phyloP scores from a whole-genome alignment of 2,888 invertebrate species.

The Cryptocephalus moraei region DNA sequence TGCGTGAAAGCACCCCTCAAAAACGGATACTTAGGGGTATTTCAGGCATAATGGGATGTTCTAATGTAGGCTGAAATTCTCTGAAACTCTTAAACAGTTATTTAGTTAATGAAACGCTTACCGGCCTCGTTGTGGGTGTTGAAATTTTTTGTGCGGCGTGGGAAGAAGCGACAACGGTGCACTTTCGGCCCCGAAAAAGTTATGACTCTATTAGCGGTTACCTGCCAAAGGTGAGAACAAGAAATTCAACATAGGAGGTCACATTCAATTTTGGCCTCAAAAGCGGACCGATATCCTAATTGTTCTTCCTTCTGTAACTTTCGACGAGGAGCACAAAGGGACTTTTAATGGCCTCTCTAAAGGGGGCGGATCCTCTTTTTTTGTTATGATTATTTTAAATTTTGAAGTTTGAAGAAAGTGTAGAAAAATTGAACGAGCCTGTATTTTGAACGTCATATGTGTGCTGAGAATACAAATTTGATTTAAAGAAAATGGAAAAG shows the following conservation, averaged over 20 bases:
- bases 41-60: too few relatives aligned
- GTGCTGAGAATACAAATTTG: too few relatives aligned
- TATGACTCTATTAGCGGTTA: slow-evolving; percentile 31
- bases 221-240: slow-evolving; percentile 23
- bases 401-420: not conserved
- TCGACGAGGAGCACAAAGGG: not conserved
- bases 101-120: too few relatives aligned
- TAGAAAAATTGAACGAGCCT: too few relatives aligned
- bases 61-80: too few relatives aligned
- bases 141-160: not conserved
- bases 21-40: too few relatives aligned
- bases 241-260: slow-evolving; percentile 22
- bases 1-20: too few relatives aligned
- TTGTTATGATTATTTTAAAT: slow-evolving; percentile 1
- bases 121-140: too few relatives aligned
- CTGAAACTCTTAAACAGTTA: too few relatives aligned
- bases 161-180: not conserved
- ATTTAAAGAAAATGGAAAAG: too few relatives aligned
- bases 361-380: not conserved
- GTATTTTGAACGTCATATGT: too few relatives aligned
- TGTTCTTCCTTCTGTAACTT: slow-evolving; percentile 8
- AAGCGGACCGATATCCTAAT: slow-evolving; percentile 15
- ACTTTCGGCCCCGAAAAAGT: slow-evolving; percentile 13
- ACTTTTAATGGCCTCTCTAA: too few relatives aligned
- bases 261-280: slow-evolving; percentile 19